Percentiles rank a stretch among this genome's conserved stretches.
These are phyloP conservation scores for Tromatobia lineatoria DNA, from an alignment of 2,888 invertebrate genomes.

Conservation along the genomic window DNA sequence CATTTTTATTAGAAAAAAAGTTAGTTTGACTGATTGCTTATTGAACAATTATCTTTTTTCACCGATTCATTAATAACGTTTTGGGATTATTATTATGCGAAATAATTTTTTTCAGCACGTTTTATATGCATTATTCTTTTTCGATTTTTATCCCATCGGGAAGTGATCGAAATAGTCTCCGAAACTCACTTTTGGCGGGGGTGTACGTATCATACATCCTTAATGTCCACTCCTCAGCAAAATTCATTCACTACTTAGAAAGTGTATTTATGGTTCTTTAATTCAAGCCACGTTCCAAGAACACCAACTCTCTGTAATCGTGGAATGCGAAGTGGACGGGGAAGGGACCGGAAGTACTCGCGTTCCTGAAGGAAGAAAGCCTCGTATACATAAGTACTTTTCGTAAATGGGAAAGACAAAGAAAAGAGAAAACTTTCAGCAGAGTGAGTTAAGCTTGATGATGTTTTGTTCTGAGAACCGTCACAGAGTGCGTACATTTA, in stretches of 20 bases:
- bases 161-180: too few relatives aligned
- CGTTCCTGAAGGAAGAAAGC: slow-evolving; percentile 44
- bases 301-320: neutral
- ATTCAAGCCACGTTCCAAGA: neutral
- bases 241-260: slow-evolving; percentile 46
- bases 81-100: too few relatives aligned
- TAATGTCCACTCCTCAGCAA: neutral
- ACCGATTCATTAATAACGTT: too few relatives aligned
- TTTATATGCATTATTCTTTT: too few relatives aligned
- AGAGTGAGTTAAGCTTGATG: slow-evolving; percentile 54
- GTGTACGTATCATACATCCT: too few relatives aligned
- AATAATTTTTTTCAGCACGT: too few relatives aligned
- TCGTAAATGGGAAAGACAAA: slow-evolving; percentile 17
- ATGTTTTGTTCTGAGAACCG: slow-evolving; percentile 50
- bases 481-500: slow-evolving; percentile 17
- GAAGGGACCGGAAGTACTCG: slow-evolving; percentile 57
- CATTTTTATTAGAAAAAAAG: too few relatives aligned
- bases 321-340: slow-evolving; percentile 11
- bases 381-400: slow-evolving; percentile 40
- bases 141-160: too few relatives aligned
- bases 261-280: slow-evolving; percentile 68
- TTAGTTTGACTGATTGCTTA: too few relatives aligned
- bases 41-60: too few relatives aligned
- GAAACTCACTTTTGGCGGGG: too few relatives aligned
- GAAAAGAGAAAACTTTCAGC: slow-evolving; percentile 29